Percentiles rank a stretch among this genome's conserved stretches.
Evolutionary conservation across 2,113 vertebrate genomes (phyloP).

Genomic region (Cephalopterus ornatus): DNA sequence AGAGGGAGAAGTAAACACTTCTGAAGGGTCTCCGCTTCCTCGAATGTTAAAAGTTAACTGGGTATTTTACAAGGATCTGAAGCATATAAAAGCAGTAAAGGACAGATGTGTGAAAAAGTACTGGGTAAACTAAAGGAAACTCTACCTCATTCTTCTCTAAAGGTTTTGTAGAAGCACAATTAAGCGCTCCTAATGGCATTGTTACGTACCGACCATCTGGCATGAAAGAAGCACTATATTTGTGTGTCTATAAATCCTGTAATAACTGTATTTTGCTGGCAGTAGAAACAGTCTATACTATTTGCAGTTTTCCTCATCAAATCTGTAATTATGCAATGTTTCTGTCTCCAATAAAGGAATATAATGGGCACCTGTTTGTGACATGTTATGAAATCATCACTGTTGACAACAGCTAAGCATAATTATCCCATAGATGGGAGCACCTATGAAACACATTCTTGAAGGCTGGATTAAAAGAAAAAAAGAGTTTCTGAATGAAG

Average conservation of each 20-base stretch:
- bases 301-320: conserved; percentile 63
- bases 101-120: conserved; percentile 36
- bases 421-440: neutral
- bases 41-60: conserved; percentile 4
- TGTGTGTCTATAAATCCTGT: conserved; percentile 66
- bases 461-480: conserved; percentile 1
- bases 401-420: neutral
- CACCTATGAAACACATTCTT: neutral
- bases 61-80: conserved; percentile 36
- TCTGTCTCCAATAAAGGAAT: conserved; percentile 74
- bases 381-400: neutral
- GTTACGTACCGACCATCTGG: conserved; percentile 55
- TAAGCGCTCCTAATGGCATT: conserved; percentile 62
- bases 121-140: conserved; percentile 66
- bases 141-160: conserved; percentile 73
- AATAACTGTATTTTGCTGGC: conserved; percentile 70
- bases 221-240: conserved; percentile 63
- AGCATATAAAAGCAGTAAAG: conserved; percentile 21
- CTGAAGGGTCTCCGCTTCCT: conserved; percentile 23
- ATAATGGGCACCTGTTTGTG: conserved; percentile 60
- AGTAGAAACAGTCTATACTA: conserved; percentile 56
- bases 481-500: neutral
- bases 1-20: conserved; percentile 25
- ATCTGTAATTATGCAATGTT: conserved; percentile 64
- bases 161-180: conserved; percentile 73